phyloP scores from a whole-genome alignment of 2,888 invertebrate species.

The Caenorhabditis sp. region DNA sequence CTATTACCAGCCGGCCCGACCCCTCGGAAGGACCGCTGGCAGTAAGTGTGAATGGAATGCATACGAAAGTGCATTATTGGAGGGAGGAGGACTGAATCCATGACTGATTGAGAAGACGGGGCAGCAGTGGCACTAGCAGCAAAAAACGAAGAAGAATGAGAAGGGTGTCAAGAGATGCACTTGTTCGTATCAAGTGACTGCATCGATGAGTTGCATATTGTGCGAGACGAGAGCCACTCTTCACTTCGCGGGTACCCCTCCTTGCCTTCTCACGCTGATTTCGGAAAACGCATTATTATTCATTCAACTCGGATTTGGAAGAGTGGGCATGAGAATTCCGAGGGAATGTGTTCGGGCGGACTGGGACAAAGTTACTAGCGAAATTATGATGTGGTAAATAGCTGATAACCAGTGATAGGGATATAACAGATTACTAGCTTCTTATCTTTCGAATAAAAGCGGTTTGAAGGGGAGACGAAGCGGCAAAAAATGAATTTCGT shows the following conservation, averaged over 20 bases:
- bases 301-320: slow-evolving; percentile 1
- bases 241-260: neutral
- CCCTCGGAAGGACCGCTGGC: neutral
- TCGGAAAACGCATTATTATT: slow-evolving; percentile 26
- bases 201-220: slow-evolving; percentile 59
- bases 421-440: too few species aligned
- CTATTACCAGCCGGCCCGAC: slow-evolving; percentile 52
- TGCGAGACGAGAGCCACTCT: slow-evolving; percentile 10
- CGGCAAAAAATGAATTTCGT: neutral
- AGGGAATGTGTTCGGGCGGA: slow-evolving; percentile 7
- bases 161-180: slow-evolving; percentile 53
- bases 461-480: neutral
- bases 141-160: slow-evolving; percentile 27
- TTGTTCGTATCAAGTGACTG: slow-evolving; percentile 63
- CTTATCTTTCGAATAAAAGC: neutral
- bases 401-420: too few species aligned
- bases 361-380: too few species aligned
- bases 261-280: slow-evolving; percentile 50
- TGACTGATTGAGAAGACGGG: slow-evolving; percentile 52
- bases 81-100: slow-evolving; percentile 31
- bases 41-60: slow-evolving; percentile 32
- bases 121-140: too few species aligned
- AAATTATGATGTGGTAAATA: too few species aligned
- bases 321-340: neutral
- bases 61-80: slow-evolving; percentile 46